Evolutionary conservation across 2,888 invertebrate species (phyloP).

Genomic region (Plutella xylostella): DNA sequence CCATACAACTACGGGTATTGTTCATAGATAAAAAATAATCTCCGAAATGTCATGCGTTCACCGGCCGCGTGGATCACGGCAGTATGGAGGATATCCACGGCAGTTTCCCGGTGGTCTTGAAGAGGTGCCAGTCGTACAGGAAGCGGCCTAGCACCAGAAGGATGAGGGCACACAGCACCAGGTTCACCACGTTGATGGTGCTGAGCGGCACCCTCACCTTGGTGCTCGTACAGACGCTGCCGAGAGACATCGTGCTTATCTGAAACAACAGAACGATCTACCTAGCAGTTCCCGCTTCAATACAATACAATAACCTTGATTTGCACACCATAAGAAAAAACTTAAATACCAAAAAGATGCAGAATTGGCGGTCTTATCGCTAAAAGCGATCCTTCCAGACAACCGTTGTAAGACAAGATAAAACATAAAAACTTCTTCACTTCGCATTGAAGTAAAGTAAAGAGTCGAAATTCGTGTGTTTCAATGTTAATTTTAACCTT

Average conservation of each 20-base stretch:
- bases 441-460: too few species aligned
- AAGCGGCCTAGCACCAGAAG: conserved; percentile 80
- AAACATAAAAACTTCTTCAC: too few species aligned
- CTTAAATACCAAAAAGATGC: too few species aligned
- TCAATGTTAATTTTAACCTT: too few species aligned
- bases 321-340: too few species aligned
- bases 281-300: too few species aligned
- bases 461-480: too few species aligned
- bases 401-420: too few species aligned
- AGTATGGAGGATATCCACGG: conserved; percentile 88
- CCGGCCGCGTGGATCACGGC: conserved; percentile 65
- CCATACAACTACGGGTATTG: neutral
- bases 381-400: too few species aligned
- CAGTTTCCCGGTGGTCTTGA: conserved; percentile 81
- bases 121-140: conserved; percentile 84
- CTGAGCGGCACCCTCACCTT: conserved; percentile 63
- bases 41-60: neutral
- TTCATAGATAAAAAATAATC: neutral
- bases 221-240: conserved; percentile 73
- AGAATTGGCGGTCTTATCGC: too few species aligned
- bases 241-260: conserved; percentile 76
- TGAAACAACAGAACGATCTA: too few species aligned
- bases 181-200: conserved; percentile 79
- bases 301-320: too few species aligned
- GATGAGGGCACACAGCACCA: conserved; percentile 75